phyloP scores from a whole-genome alignment of 2,113 vertebrate genomes.

The Prochilodus magdalenae region DNA sequence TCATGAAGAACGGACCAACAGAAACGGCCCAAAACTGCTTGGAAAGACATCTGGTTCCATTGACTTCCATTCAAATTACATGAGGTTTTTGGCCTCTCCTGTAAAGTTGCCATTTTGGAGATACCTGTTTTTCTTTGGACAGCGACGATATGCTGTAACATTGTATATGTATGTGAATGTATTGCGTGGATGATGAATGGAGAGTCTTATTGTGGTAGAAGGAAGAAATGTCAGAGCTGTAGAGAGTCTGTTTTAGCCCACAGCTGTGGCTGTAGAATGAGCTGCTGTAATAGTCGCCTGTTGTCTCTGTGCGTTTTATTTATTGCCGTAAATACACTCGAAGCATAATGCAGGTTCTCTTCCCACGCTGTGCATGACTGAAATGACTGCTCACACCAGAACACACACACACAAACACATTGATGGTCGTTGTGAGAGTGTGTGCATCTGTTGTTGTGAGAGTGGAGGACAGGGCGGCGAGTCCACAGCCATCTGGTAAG shows the following conservation, averaged over 20 bases:
- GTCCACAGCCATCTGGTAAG: slow-evolving; percentile 40
- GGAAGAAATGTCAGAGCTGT: not conserved
- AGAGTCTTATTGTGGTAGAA: not conserved
- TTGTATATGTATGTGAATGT: too few relatives aligned
- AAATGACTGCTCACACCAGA: slow-evolving; percentile 10
- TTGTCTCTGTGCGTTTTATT: slow-evolving; percentile 29
- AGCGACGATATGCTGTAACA: too few relatives aligned
- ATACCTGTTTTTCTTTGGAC: too few relatives aligned
- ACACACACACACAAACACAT: not conserved
- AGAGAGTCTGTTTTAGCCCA: slow-evolving; percentile 16
- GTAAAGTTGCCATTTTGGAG: too few relatives aligned
- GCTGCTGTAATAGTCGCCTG: slow-evolving; percentile 15
- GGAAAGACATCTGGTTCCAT: too few relatives aligned
- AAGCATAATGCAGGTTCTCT: slow-evolving; percentile 40
- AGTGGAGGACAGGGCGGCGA: slow-evolving; percentile 26
- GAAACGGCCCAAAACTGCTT: too few relatives aligned
- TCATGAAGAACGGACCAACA: too few relatives aligned
- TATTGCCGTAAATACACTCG: slow-evolving; percentile 50
- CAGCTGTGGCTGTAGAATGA: slow-evolving; percentile 23
- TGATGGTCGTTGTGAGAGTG: not conserved
- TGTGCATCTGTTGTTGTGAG: slow-evolving; percentile 26
- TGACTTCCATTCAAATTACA: too few relatives aligned
- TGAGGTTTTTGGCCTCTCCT: too few relatives aligned
- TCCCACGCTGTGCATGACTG: slow-evolving; percentile 20
- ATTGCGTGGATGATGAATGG: too few relatives aligned